These are phyloP conservation scores for Ceyx margarethae DNA, from an alignment of 2,113 vertebrate genomes.

Conservation along the genomic window DNA sequence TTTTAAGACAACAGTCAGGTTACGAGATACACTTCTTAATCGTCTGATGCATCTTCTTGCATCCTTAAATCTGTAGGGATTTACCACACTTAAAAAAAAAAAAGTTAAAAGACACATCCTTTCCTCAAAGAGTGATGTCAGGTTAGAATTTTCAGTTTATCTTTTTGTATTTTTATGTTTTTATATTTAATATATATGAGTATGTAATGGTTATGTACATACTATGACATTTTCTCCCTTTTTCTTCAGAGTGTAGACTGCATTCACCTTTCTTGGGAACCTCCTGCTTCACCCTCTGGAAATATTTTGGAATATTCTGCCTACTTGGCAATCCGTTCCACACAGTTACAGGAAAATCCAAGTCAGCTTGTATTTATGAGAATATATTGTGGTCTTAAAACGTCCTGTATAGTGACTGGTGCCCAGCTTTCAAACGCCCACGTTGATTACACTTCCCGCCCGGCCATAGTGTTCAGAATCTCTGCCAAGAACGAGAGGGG, in stretches of 20 bases:
- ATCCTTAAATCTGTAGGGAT: not conserved
- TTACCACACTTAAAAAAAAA: not conserved
- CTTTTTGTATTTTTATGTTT: not conserved
- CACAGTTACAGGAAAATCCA: slow-evolving; percentile 78
- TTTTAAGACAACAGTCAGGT: not conserved
- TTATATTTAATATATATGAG: not conserved
- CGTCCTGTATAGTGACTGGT: slow-evolving; percentile 85
- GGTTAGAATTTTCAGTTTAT: not conserved
- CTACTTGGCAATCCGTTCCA: slow-evolving; percentile 93
- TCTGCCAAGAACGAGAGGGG: slow-evolving; percentile 97
- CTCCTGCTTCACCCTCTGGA: slow-evolving; percentile 90
- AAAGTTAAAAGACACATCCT: not conserved
- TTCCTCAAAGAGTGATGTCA: not conserved
- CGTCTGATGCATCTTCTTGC: not conserved
- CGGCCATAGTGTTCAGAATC: slow-evolving; percentile 94
- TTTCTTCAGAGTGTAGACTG: slow-evolving; percentile 84
- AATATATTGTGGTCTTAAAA: slow-evolving; percentile 94
- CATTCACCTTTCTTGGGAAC: slow-evolving; percentile 96
- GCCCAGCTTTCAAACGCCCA: slow-evolving; percentile 90
- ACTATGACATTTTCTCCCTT: not conserved
- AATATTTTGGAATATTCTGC: slow-evolving; percentile 96
- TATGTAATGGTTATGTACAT: not conserved
- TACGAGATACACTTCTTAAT: not conserved
- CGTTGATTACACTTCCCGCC: slow-evolving; percentile 89
- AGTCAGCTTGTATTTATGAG: slow-evolving; percentile 91